Evolutionary conservation across 2,888 invertebrate genomes (phyloP), one percentile per base, ranked within the genome.

Genomic region (Agriopis leucophaearia): DNA sequence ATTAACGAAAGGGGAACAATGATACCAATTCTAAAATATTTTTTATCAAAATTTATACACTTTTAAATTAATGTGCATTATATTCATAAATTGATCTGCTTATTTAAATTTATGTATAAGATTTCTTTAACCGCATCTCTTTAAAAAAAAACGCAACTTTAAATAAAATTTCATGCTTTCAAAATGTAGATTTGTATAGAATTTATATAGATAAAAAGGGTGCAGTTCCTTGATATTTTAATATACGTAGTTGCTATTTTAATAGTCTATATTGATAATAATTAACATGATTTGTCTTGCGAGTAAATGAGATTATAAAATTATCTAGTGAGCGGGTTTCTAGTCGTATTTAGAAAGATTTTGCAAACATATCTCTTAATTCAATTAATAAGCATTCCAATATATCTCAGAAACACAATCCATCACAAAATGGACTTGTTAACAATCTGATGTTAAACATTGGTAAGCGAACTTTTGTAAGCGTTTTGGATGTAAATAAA

Each of bases 321-420:
- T 72, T 75, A 70, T 70, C 62, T 50, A 74, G 74, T 74, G 81
- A 81, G 80, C 76, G 77, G 81, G 76, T 84, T 86, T 74, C 86
- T 90, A 89, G 86, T 87, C 85, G 79, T 78, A 75, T 78, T 65
- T 82, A 82, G 76, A 79, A 81, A 76, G 62, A 71, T 79, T 83
- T 80, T 76, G 72, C 81, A 81, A 83, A 89, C 88, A 91, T 90
- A 91, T 90, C 88, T 89, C 80, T 87, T 71, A 83, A 85, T 81
- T 85, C 82, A 87, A 85, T 86, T 86, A 85, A 80, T 84, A 90
- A 87, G 89, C 92, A 92, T 92, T 92, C 92, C 92, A 92, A 83
- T 86, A 76, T 85, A 77, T 82, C 73, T 77, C 78, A 79, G 72
- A 78, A 76, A 75, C 63, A 75, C 63, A 64, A 74, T 69, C 74